Conservation (phyloP, 2,888 invertebrate genomes). For the Flabesymbios commensalis region DNA sequence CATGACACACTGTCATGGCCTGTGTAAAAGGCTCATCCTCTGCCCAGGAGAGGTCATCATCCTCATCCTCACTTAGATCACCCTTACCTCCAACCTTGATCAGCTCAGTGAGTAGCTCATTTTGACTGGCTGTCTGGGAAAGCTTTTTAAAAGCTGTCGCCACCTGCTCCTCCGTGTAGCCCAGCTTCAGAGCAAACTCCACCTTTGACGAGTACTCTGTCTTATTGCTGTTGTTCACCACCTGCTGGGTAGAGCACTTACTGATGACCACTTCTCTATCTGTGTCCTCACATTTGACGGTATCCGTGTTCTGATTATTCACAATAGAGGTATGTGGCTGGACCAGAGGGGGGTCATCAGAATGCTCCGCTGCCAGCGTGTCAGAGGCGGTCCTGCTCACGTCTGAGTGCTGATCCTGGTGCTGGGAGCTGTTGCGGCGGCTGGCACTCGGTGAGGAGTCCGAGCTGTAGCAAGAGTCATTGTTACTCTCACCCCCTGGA, state of each 20-base stretch:
- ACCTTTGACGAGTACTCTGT: conserved; percentile 68
- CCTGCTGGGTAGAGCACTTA: too few relatives aligned
- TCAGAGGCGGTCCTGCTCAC: conserved; percentile 22
- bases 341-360: too few relatives aligned
- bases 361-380: conserved; percentile 20
- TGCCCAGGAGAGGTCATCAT: not conserved
- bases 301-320: too few relatives aligned
- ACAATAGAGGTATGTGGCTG: too few relatives aligned
- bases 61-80: not conserved
- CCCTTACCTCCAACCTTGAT: conserved; percentile 71
- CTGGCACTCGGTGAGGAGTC: conserved; percentile 12
- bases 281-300: too few relatives aligned
- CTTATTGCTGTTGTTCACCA: too few relatives aligned
- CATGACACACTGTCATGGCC: too few relatives aligned
- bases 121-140: conserved; percentile 83
- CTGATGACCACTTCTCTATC: too few relatives aligned
- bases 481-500: conserved; percentile 23
- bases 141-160: conserved; percentile 80
- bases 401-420: conserved; percentile 9
- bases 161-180: conserved; percentile 85
- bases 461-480: conserved; percentile 28
- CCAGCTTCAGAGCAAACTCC: conserved; percentile 89
- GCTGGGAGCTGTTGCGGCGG: conserved; percentile 8
- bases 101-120: conserved; percentile 85
- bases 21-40: not conserved